These are phyloP conservation scores for Ciona savignyi DNA, from an alignment of 23 tunicate genomes.

Conservation along the genomic window DNA sequence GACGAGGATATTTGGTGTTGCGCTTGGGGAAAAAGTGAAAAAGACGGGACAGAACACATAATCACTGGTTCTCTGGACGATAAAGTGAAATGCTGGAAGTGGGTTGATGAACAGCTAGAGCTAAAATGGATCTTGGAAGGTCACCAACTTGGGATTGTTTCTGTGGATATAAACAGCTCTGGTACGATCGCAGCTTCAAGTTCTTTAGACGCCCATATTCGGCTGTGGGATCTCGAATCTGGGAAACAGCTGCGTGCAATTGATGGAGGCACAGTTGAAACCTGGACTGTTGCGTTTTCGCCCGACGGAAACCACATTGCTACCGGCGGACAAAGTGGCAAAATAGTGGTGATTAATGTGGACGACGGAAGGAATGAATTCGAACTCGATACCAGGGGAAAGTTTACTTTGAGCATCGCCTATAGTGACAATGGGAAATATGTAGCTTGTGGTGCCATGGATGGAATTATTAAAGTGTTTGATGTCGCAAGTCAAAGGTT, in stretches of 20 bases:
- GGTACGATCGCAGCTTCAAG: slow-evolving; percentile 97
- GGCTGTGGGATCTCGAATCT: slow-evolving; percentile 90
- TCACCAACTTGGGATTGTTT: slow-evolving; percentile 90
- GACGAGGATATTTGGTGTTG: slow-evolving; percentile 97
- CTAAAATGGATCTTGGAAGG: slow-evolving; percentile 90
- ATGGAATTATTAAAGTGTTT: slow-evolving; percentile 93
- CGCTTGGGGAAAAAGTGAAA: slow-evolving; percentile 96
- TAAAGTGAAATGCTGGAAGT: slow-evolving; percentile 96
- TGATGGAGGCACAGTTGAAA: slow-evolving; percentile 91
- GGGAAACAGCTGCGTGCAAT: slow-evolving; percentile 84
- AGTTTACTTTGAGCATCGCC: slow-evolving; percentile 86
- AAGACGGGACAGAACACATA: slow-evolving; percentile 92
- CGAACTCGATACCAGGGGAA: slow-evolving; percentile 92
- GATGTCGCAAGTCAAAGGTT: slow-evolving; percentile 63
- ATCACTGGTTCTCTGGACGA: slow-evolving; percentile 95
- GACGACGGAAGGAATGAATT: slow-evolving; percentile 82
- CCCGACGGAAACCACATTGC: slow-evolving; percentile 88
- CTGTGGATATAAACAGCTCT: slow-evolving; percentile 63
- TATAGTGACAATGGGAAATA: slow-evolving; percentile 93
- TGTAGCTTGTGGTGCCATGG: slow-evolving; percentile 96
- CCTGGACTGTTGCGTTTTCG: slow-evolving; percentile 92
- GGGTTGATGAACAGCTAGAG: slow-evolving; percentile 90
- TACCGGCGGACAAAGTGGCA: slow-evolving; percentile 93
- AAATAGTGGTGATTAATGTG: slow-evolving; percentile 63
- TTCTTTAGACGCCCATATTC: slow-evolving; percentile 84